A percentile compares a stretch with the other conserved stretches of the same genome.
Conservation (phyloP, 2,113 vertebrate species). For the Platanista minor region DNA sequence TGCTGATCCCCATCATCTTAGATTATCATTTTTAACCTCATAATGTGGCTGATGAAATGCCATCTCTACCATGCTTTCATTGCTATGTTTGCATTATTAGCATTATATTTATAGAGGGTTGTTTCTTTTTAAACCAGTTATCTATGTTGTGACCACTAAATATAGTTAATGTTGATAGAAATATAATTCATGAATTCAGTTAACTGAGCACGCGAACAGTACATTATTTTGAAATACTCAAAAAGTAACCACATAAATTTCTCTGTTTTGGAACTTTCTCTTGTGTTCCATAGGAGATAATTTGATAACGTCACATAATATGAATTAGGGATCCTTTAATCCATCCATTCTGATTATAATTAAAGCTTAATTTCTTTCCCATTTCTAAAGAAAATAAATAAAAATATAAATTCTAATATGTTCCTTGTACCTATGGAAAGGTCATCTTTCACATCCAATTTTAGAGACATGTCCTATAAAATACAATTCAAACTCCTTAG, state of each 20-base stretch:
- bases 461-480: not conserved
- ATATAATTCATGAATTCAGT: not conserved
- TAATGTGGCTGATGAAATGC: not conserved
- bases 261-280: not conserved
- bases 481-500: not conserved
- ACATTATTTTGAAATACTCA: not conserved
- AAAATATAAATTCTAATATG: not conserved
- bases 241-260: not conserved
- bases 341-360: not conserved
- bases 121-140: not conserved
- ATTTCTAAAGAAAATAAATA: not conserved
- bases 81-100: not conserved
- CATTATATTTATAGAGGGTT: not conserved
- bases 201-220: not conserved
- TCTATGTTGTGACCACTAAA: not conserved
- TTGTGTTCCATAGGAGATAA: not conserved
- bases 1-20: not conserved
- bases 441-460: not conserved
- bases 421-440: not conserved
- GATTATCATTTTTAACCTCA: not conserved
- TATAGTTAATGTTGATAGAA: not conserved
- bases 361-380: not conserved
- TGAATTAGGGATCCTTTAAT: not conserved
- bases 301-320: not conserved
- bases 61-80: not conserved